phyloP scores from a whole-genome alignment of 2,888 invertebrate genomes.

The Scaeva pyrastri region DNA sequence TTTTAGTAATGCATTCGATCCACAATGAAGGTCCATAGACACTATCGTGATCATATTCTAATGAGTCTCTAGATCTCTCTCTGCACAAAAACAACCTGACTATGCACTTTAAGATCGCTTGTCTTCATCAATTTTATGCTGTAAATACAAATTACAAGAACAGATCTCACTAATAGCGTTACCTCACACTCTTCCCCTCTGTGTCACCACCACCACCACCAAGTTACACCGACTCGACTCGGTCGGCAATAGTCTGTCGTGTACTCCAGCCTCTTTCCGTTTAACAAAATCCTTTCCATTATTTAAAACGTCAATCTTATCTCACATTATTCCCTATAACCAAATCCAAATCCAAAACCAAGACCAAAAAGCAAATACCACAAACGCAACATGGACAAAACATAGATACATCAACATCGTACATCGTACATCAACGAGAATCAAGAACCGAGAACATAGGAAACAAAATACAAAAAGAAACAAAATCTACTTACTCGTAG shows the following conservation, averaged over 20 bases:
- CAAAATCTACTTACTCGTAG: constrained; percentile 44
- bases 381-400: constrained; percentile 35
- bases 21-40: background rate
- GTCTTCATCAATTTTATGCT: constrained; percentile 1
- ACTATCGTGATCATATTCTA: constrained; percentile 6
- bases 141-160: constrained; percentile 30
- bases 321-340: constrained; percentile 51
- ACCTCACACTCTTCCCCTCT: background rate
- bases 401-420: constrained; percentile 31
- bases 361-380: constrained; percentile 39
- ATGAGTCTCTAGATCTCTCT: background rate
- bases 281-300: constrained; percentile 62
- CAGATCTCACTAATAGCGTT: constrained; percentile 31
- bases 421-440: too few relatives aligned
- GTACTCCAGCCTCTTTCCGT: constrained; percentile 1
- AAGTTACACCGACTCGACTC: background rate
- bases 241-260: background rate
- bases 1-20: too few relatives aligned
- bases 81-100: constrained; percentile 16
- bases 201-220: background rate
- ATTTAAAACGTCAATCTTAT: constrained; percentile 66
- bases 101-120: constrained; percentile 5
- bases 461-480: constrained; percentile 5
- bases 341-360: too few relatives aligned
- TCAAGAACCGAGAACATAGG: too few relatives aligned